A percentile compares a stretch with the other conserved stretches of the same genome.
Conservation (phyloP, 1,140 invertebrate species). For the Ips nitidus region DNA sequence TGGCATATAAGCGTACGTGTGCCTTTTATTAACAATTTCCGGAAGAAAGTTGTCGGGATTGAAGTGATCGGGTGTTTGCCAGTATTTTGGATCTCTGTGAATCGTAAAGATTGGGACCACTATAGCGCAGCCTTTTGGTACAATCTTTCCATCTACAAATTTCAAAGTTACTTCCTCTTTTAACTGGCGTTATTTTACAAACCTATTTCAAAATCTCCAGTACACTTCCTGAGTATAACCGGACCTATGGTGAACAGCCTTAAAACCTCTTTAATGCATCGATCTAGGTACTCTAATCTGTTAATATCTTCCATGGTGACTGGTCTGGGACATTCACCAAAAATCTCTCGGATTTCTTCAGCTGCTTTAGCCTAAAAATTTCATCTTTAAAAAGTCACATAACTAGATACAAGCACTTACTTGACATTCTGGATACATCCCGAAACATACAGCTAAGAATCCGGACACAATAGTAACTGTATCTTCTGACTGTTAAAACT, state of each 20-base stretch:
- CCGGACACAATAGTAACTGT: constrained; percentile 32
- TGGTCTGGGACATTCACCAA: constrained; percentile 23
- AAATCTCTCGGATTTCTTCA: constrained; percentile 32
- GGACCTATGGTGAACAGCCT: constrained; percentile 74
- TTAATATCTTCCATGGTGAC: constrained; percentile 46
- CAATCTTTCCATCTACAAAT: constrained; percentile 48
- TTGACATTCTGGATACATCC: constrained; percentile 41
- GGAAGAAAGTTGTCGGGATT: constrained; percentile 77
- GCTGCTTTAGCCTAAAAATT: constrained; percentile 13
- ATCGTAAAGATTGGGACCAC: constrained; percentile 60
- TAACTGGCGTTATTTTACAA: constrained; percentile 44
- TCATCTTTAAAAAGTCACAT: not conserved
- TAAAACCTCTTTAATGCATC: constrained; percentile 69
- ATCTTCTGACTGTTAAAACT: constrained; percentile 29
- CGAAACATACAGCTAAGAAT: constrained; percentile 35
- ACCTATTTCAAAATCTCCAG: constrained; percentile 57
- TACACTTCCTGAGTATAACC: constrained; percentile 63
- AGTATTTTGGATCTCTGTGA: constrained; percentile 68
- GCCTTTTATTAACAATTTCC: constrained; percentile 59
- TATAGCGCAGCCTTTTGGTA: constrained; percentile 60
- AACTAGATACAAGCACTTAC: not conserved
- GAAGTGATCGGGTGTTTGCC: constrained; percentile 70
- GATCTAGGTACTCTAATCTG: constrained; percentile 72
- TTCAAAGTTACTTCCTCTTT: constrained; percentile 60
- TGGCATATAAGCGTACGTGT: constrained; percentile 70